phyloP scores from a whole-genome alignment of 2,888 invertebrate genomes.

The Arge pagana region DNA sequence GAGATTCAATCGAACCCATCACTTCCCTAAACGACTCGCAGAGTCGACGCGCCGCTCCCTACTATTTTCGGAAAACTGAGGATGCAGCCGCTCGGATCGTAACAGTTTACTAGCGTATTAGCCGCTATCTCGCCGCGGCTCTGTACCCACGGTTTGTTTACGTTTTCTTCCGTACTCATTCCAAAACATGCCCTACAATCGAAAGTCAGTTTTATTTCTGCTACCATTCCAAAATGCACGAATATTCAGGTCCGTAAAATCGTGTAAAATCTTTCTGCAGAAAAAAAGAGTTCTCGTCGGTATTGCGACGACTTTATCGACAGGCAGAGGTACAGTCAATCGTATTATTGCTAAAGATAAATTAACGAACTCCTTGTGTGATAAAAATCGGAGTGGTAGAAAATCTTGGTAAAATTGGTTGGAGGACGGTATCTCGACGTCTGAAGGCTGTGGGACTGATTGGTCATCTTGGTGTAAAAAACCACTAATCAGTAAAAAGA shows the following conservation, averaged over 20 bases:
- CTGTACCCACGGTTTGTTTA: too few species aligned
- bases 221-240: constrained; percentile 6
- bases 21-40: too few species aligned
- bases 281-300: constrained; percentile 1
- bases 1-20: too few species aligned
- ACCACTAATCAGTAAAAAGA: constrained; percentile 13
- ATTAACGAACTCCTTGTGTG: not conserved
- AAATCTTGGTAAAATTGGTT: constrained; percentile 25
- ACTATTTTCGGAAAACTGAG: too few species aligned
- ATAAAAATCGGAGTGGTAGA: constrained; percentile 1
- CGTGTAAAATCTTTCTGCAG: not conserved
- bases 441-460: constrained; percentile 20
- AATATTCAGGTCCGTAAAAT: not conserved
- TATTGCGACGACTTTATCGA: not conserved
- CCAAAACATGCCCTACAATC: too few species aligned
- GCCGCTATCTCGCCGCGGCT: too few species aligned
- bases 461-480: constrained; percentile 19
- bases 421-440: constrained; percentile 20
- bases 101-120: too few species aligned
- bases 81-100: too few species aligned
- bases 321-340: constrained; percentile 6
- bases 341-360: constrained; percentile 3
- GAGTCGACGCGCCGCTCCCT: too few species aligned
- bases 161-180: too few species aligned
- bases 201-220: too few species aligned